Conservation (phyloP, 1,140 invertebrate species). For the Dendroctonus ponderosae region DNA sequence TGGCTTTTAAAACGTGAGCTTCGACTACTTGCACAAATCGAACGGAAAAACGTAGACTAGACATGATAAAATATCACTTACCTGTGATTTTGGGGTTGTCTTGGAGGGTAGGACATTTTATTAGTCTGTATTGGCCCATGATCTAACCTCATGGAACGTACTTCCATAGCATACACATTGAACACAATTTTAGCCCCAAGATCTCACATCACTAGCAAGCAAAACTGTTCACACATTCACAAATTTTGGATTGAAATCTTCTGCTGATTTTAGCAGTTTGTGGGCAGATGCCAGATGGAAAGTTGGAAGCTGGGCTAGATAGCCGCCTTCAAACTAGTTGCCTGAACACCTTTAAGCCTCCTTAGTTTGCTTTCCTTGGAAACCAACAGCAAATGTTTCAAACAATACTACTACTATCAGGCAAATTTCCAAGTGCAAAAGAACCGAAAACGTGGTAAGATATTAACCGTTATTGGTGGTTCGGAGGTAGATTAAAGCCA, state of each 20-base stretch:
- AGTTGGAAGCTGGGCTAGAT: conserved; percentile 1
- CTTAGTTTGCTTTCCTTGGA: too few species aligned
- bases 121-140: conserved; percentile 47
- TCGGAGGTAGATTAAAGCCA: conserved; percentile 27
- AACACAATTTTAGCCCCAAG: conserved; percentile 38
- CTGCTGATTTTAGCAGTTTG: conserved; percentile 20
- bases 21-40: too few species aligned
- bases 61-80: conserved; percentile 27
- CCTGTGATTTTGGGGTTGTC: conserved; percentile 45
- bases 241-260: conserved; percentile 16
- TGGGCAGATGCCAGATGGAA: conserved; percentile 2
- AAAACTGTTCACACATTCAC: conserved; percentile 22
- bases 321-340: too few species aligned
- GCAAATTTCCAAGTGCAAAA: not conserved
- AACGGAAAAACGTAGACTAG: too few species aligned
- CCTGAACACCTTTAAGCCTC: too few species aligned
- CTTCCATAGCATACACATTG: conserved; percentile 48
- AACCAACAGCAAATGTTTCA: not conserved
- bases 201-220: conserved; percentile 33
- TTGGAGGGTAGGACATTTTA: conserved; percentile 47
- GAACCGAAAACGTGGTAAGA: conserved; percentile 40
- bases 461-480: conserved; percentile 35
- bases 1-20: too few species aligned
- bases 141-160: conserved; percentile 48
- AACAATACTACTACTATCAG: not conserved